A percentile compares a stretch with the other conserved stretches of the same genome.
Conservation (phyloP, 2,888 invertebrate species). For the Cetonia aurata region DNA sequence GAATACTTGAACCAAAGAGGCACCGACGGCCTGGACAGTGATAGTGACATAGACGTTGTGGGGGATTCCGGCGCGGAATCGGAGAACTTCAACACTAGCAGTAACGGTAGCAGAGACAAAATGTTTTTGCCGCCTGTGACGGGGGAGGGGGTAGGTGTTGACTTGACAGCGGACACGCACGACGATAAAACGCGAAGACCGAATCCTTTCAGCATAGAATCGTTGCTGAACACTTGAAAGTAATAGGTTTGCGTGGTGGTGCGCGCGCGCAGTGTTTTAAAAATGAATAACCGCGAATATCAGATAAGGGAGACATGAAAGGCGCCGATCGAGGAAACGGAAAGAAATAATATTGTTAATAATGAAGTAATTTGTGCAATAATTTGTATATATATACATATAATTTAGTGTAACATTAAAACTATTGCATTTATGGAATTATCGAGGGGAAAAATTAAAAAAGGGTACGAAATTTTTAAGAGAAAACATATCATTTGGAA, state of each 20-base stretch:
- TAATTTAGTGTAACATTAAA: background rate
- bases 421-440: too few relatives aligned
- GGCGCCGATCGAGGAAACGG: too few relatives aligned
- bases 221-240: slow-evolving; percentile 76
- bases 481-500: too few relatives aligned
- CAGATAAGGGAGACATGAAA: too few relatives aligned
- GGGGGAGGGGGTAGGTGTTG: slow-evolving; percentile 61
- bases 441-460: too few relatives aligned
- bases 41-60: slow-evolving; percentile 87
- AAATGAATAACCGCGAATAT: too few relatives aligned
- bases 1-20: slow-evolving; percentile 83
- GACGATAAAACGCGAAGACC: slow-evolving; percentile 71
- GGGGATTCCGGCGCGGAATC: slow-evolving; percentile 81
- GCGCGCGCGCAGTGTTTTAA: background rate
- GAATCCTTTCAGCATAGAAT: slow-evolving; percentile 93
- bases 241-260: background rate
- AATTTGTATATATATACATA: slow-evolving; percentile 35
- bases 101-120: slow-evolving; percentile 64
- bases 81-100: slow-evolving; percentile 72
- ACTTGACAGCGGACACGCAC: slow-evolving; percentile 67
- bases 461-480: too few relatives aligned
- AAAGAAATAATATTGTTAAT: slow-evolving; percentile 3
- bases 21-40: slow-evolving; percentile 60
- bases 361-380: slow-evolving; percentile 33
- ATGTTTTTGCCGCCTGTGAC: slow-evolving; percentile 57